These are phyloP conservation scores for Sphaerophoria rueppellii DNA, from an alignment of 2,888 invertebrate genomes.

Conservation along the genomic window DNA sequence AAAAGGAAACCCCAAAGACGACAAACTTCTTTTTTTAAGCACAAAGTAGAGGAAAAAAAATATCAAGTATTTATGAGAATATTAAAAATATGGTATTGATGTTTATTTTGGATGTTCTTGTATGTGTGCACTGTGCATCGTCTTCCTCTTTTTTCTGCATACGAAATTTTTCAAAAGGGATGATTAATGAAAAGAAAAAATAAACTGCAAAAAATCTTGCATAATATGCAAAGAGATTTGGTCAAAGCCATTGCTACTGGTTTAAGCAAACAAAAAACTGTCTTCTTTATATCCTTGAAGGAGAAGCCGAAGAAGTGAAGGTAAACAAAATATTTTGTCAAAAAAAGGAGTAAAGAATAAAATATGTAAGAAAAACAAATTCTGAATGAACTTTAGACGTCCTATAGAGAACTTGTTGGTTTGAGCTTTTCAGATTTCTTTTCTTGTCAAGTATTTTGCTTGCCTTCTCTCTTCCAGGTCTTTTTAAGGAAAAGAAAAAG, in stretches of 20 bases:
- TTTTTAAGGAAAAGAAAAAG: constrained; percentile 9
- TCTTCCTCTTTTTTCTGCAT: constrained; percentile 24
- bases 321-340: background rate
- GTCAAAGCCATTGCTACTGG: constrained; percentile 3
- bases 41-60: background rate
- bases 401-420: constrained; percentile 48
- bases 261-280: too few species aligned
- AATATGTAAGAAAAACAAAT: constrained; percentile 1
- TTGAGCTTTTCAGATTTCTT: constrained; percentile 11
- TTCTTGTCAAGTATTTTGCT: background rate
- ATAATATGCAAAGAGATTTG: background rate
- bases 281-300: background rate
- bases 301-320: background rate
- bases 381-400: constrained; percentile 66
- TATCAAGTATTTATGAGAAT: constrained; percentile 26
- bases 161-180: constrained; percentile 48
- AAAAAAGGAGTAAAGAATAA: constrained; percentile 14
- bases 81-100: constrained; percentile 50
- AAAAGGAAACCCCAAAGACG: constrained; percentile 19
- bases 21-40: constrained; percentile 13
- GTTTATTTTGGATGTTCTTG: constrained; percentile 31
- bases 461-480: background rate
- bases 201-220: constrained; percentile 22
- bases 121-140: background rate
- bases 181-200: constrained; percentile 64